These are phyloP conservation scores for Chlorops oryzae DNA, from an alignment of 1,140 invertebrate species.

Conservation along the genomic window DNA sequence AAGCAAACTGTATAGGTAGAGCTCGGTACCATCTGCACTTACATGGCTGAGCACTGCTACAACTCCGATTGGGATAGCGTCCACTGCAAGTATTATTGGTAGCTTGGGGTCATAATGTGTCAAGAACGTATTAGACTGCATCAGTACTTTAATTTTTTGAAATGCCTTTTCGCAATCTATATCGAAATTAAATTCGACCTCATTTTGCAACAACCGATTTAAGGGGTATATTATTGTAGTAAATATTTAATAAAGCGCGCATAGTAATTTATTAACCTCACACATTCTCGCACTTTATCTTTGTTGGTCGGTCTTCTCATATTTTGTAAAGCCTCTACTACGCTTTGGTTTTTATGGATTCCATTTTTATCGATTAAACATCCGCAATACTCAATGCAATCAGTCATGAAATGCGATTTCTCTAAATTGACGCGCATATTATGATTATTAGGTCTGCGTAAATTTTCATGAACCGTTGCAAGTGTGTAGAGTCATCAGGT, in stretches of 20 bases:
- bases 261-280: slow-evolving; percentile 16
- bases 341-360: slow-evolving; percentile 1
- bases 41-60: slow-evolving; percentile 43
- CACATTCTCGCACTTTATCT: slow-evolving; percentile 2
- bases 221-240: slow-evolving; percentile 14
- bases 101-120: slow-evolving; percentile 32
- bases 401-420: too few species aligned
- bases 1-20: slow-evolving; percentile 33
- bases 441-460: too few species aligned
- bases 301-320: neutral
- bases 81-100: slow-evolving; percentile 33
- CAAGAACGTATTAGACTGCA: slow-evolving; percentile 21
- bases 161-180: slow-evolving; percentile 3
- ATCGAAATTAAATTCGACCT: slow-evolving; percentile 6
- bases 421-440: too few species aligned
- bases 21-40: slow-evolving; percentile 25
- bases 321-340: slow-evolving; percentile 1
- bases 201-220: slow-evolving; percentile 7
- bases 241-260: slow-evolving; percentile 18
- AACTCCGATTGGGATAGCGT: slow-evolving; percentile 39
- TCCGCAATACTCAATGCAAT: slow-evolving; percentile 6
- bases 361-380: slow-evolving; percentile 3
- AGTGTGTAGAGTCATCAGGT: slow-evolving; percentile 5
- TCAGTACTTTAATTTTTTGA: slow-evolving; percentile 13
- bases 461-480: too few species aligned